Conservation (phyloP, 2,113 vertebrate genomes). For the Pomatostomus ruficeps region DNA sequence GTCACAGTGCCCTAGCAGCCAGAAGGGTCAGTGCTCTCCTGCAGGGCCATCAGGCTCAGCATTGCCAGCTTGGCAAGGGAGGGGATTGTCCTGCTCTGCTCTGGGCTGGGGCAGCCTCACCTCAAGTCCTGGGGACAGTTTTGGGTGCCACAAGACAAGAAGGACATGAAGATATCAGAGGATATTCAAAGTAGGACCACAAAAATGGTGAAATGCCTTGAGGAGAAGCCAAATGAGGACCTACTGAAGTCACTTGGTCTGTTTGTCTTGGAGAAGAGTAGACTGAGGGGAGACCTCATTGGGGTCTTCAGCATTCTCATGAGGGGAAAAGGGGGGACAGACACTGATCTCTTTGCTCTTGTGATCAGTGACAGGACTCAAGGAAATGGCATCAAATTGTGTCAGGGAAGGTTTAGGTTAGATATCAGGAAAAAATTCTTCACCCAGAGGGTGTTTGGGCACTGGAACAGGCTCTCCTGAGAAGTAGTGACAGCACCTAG, state of each 20-base stretch:
- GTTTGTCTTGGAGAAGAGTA: neutral
- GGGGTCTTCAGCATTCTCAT: fast-evolving
- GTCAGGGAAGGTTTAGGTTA: neutral
- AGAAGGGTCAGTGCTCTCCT: fast-evolving
- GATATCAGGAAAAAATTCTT: neutral
- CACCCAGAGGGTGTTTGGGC: too few relatives aligned
- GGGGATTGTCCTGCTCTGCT: neutral
- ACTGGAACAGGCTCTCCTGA: neutral
- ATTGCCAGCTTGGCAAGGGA: fast-evolving
- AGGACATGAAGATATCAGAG: neutral
- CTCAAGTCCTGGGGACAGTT: neutral
- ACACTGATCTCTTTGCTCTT: neutral
- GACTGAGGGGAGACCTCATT: neutral
- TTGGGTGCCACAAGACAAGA: neutral
- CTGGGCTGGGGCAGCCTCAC: neutral
- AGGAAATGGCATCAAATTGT: neutral
- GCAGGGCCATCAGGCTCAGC: neutral
- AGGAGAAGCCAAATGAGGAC: neutral
- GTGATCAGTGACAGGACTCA: neutral
- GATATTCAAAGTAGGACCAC: neutral
- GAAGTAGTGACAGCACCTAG: neutral
- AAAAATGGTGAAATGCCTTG: neutral
- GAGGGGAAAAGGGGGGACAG: neutral
- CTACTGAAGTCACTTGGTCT: neutral
- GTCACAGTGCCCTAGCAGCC: neutral